Base-by-base conservation (phyloP, 2,888 invertebrate genomes). In the Papilio elwesi region DNA sequence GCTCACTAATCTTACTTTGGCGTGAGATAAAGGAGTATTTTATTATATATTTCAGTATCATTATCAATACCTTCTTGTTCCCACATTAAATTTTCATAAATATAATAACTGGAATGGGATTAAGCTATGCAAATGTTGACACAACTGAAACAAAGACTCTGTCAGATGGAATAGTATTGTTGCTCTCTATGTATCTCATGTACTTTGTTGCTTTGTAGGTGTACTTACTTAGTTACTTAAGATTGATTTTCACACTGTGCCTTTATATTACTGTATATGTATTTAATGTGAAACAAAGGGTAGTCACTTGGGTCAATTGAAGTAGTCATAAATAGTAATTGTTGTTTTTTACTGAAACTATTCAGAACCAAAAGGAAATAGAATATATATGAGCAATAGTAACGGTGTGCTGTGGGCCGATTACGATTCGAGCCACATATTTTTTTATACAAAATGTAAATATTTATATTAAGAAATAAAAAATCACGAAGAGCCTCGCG, bases 1-100 rank as follows among this genome's bases (percentile, higher is more conserved):
- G 92, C 93, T 92, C 92, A 92, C 91, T 87, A 83, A 92, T 92
- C 92, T 92, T 92, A 92, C 87, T 89, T 92, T 92, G 92, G 93
- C 92, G 92, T 90, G 91, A 89, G 85, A 82, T 79, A 78, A 80
- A 78, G 75, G 78, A 77, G 77, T 76, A 74, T 77, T 9, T 59
- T 62, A 10, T 8, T 43, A 62, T 9, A 6, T 62, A 11, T 43
- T 43, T 15, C 13, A 59, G 38, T 0, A 10, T 13, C 52, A 36
- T 16, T 15, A 26, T 55, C 47, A 55, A 47, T 16, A 13, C 47
- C 15, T 16, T 11, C 1, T 16, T 68, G 48, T 36, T 65, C 26
- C 49, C 36, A 49, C 11, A 51, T 10, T 65, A 51, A 16, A 6
- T 64, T 26, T 49, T 12, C 43, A 36, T 51, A 36, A 36, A 51